phyloP scores from a whole-genome alignment of 2,113 vertebrate genomes.

The Leptobrachium ailaonicum region DNA sequence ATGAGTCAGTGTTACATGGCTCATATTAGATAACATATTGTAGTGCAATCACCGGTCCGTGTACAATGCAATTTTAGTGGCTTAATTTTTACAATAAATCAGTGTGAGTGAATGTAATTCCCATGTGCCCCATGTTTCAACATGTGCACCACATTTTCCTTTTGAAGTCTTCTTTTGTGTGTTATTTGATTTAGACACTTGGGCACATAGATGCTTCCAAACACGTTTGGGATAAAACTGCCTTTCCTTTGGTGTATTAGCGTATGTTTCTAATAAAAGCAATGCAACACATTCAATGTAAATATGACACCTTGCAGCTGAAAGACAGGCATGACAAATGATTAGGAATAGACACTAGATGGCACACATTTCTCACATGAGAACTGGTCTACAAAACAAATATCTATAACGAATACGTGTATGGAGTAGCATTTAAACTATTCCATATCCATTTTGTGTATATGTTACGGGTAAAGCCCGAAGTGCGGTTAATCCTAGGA shows the following conservation, averaged over 20 bases:
- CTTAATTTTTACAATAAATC: slow-evolving; percentile 2
- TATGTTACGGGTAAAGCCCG: too few species aligned
- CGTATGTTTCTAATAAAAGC: slow-evolving; percentile 20
- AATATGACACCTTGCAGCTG: slow-evolving; percentile 15
- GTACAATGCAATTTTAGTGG: too few species aligned
- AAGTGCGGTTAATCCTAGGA: too few species aligned
- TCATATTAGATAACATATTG: too few species aligned
- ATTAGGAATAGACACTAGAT: slow-evolving; percentile 1
- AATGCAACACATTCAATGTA: neutral
- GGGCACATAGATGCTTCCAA: neutral
- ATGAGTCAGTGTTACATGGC: too few species aligned
- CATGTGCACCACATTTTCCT: slow-evolving; percentile 3
- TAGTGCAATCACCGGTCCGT: too few species aligned
- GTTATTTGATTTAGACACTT: slow-evolving; percentile 9
- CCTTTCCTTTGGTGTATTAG: neutral
- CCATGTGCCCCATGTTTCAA: slow-evolving; percentile 13
- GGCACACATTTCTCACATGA: neutral
- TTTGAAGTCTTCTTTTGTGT: slow-evolving; percentile 10
- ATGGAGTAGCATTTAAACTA: neutral
- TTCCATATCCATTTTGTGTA: too few species aligned
- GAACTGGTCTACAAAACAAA: neutral
- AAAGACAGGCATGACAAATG: neutral
- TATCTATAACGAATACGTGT: neutral
- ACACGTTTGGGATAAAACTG: too few species aligned
- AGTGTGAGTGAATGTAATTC: slow-evolving; percentile 2